Evolutionary conservation across 1,140 invertebrate species (phyloP).

Genomic region (Trichomalopsis sarcophagae): DNA sequence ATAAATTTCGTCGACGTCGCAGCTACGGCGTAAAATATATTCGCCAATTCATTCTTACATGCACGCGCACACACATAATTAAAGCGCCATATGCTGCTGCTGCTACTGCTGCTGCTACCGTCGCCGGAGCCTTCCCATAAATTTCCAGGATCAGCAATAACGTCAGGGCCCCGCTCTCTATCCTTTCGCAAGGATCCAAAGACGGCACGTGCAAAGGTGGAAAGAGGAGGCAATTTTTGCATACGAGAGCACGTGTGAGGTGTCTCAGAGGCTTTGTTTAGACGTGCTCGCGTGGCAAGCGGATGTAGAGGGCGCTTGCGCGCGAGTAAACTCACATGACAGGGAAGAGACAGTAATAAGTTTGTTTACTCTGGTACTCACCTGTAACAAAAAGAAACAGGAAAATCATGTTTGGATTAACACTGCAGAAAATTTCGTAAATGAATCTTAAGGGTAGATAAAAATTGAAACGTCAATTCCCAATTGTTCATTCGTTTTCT

Average conservation of each 20-base stretch:
- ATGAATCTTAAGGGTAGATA: too few species aligned
- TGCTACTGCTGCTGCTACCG: too few species aligned
- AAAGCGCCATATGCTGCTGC: conserved; percentile 69
- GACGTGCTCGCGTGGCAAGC: not conserved
- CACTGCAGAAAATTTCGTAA: too few species aligned
- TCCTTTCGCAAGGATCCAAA: not conserved
- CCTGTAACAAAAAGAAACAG: not conserved
- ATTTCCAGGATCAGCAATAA: conserved; percentile 74
- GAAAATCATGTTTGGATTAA: not conserved
- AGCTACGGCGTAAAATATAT: conserved; percentile 67
- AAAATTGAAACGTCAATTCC: too few species aligned
- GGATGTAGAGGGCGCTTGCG: not conserved
- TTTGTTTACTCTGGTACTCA: not conserved
- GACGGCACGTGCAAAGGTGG: not conserved
- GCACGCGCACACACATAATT: conserved; percentile 68
- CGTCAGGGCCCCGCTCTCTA: conserved; percentile 60
- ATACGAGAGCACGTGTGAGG: not conserved
- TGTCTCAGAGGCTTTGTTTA: not conserved
- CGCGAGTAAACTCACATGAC: not conserved
- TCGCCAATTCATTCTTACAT: conserved; percentile 68
- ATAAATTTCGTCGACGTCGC: conserved; percentile 59
- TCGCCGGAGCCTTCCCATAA: conserved; percentile 69
- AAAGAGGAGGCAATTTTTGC: conserved; percentile 1
- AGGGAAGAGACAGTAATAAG: not conserved
- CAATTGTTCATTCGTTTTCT: not conserved